phyloP scores from a whole-genome alignment of 2,888 invertebrate genomes.

The Hemaris fuciformis region DNA sequence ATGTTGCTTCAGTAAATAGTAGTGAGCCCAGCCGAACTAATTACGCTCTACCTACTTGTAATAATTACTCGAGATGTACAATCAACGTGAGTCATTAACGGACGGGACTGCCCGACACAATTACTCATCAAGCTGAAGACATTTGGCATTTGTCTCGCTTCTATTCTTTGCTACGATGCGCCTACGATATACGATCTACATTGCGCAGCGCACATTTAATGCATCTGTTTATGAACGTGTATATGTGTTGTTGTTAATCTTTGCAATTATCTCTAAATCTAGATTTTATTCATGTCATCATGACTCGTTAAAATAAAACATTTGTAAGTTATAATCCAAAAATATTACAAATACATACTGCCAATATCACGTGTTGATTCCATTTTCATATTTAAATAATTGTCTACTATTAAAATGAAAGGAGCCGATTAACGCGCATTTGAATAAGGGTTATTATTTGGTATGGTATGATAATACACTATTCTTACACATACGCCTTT shows the following conservation, averaged over 20 bases:
- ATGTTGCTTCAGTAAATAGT: not conserved
- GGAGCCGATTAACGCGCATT: no score
- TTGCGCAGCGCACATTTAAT: constrained; percentile 18
- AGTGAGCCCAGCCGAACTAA: not conserved
- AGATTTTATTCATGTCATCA: constrained; percentile 39
- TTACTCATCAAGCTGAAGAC: constrained; percentile 44
- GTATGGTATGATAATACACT: no score
- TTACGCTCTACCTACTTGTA: constrained; percentile 10
- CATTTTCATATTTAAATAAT: no score
- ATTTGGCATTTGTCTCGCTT: constrained; percentile 53
- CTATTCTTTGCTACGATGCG: constrained; percentile 59
- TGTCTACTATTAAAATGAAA: no score
- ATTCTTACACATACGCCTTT: no score
- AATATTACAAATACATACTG: no score
- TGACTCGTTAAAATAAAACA: constrained; percentile 22
- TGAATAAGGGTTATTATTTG: no score
- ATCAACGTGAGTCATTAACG: constrained; percentile 16
- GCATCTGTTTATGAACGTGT: constrained; percentile 20
- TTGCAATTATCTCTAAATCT: constrained; percentile 41
- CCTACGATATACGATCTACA: constrained; percentile 17
- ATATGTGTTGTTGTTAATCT: constrained; percentile 44
- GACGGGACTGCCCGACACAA: constrained; percentile 32
- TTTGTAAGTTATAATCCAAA: not conserved
- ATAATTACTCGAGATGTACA: constrained; percentile 18
- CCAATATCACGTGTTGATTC: no score